Base-by-base conservation (phyloP, 92 coral and sea anemone species). In the Phenganax stokvisi region DNA sequence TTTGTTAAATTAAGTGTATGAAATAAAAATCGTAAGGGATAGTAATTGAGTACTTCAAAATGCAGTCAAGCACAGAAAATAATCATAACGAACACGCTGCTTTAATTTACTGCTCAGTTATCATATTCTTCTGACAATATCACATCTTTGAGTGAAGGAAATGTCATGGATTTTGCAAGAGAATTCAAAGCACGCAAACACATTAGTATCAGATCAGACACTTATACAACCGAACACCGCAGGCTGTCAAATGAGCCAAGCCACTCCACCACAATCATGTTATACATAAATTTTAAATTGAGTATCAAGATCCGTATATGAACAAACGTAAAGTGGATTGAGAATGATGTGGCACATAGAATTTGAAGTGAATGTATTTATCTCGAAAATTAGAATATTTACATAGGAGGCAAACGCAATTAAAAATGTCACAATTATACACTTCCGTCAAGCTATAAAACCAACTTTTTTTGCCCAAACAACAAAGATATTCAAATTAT, bases 111-210 rank as follows among this genome's bases (percentile, higher is more conserved):
- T 68, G 54, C 53, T 68, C 47, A 30, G 54, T 16, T 57, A 44
- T 88, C 67, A 44, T 30, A 81, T 80, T 68, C 16, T 68, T 9
- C 60, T 51, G 60, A 6, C 61, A 53, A 54, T 0, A 54, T 13
- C 60, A 73, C 37, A 73, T 53, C 29, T 58, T 56, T 30, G 15
- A 25, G 60, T 76, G 64, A 67, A 76, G 70, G 81, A 76, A 57
- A 76, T 76, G 54, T 76, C 37, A 11, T 55, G n/a, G 51, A 56
- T 74, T 69, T 74, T 74, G 54, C 28, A 25, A 51, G 54, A 59
- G 66, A 37, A 76, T 75, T 75, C 59, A 8, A 60, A 54, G 62
- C 81, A 76, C 44, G 81, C 81, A 76, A 76, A 54, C 56, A 57
- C 30, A 76, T 59, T 25, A 76, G 16, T 57, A 76, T 59, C 54